Conservation (phyloP, 2,888 invertebrate genomes). For the Antitype chi region DNA sequence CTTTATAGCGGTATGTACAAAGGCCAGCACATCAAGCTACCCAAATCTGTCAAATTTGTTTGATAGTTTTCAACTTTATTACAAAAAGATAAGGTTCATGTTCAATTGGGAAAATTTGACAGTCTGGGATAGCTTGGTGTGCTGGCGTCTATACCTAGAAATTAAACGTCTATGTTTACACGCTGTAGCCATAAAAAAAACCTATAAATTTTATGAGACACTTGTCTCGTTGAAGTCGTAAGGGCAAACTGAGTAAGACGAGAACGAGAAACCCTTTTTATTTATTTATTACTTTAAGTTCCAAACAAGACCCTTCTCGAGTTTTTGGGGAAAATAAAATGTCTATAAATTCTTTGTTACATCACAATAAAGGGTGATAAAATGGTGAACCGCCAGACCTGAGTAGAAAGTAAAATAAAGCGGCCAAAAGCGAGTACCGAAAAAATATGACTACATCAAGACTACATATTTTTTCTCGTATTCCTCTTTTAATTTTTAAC, state of each 20-base stretch:
- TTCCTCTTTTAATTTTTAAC: too few species aligned
- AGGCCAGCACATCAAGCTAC: too few species aligned
- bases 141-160: not conserved
- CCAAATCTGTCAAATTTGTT: too few species aligned
- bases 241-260: constrained; percentile 26
- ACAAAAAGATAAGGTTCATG: too few species aligned
- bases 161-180: constrained; percentile 40
- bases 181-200: constrained; percentile 17
- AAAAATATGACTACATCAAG: rapidly evolving
- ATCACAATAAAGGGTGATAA: not conserved
- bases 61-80: too few species aligned
- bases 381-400: constrained; percentile 6
- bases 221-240: constrained; percentile 28
- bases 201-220: constrained; percentile 39
- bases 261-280: constrained; percentile 13
- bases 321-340: constrained; percentile 20
- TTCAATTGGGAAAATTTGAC: too few species aligned
- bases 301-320: constrained; percentile 23
- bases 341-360: constrained; percentile 36
- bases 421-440: not conserved
- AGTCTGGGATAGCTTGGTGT: too few species aligned
- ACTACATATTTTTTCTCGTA: too few species aligned
- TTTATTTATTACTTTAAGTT: constrained; percentile 30
- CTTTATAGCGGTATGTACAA: too few species aligned
- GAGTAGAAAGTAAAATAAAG: not conserved